Conservation (phyloP, 2,888 invertebrate genomes). For the Rhogogaster chlorosoma region DNA sequence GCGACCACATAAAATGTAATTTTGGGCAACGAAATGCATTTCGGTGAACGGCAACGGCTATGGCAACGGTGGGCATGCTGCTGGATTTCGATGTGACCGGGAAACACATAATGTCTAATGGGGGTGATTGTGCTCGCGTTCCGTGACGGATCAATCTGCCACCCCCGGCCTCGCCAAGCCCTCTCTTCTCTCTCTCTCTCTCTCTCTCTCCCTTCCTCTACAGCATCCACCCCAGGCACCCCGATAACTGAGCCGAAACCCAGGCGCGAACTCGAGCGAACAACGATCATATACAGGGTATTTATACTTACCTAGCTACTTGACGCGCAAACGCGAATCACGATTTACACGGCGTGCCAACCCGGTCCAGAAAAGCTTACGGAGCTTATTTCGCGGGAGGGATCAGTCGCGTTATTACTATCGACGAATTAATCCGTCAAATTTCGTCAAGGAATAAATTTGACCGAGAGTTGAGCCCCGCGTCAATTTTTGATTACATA, state of each 20-base stretch:
- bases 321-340: not conserved
- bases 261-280: conserved; percentile 69
- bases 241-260: conserved; percentile 64
- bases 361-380: not conserved
- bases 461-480: not conserved
- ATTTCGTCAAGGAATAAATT: not conserved
- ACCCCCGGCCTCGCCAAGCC: conserved; percentile 67
- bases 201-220: conserved; percentile 34
- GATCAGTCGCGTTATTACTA: not conserved
- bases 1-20: not conserved
- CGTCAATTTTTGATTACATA: conserved; percentile 9
- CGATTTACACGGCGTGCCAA: not conserved
- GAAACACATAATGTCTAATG: conserved; percentile 77
- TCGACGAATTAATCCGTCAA: not conserved
- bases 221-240: conserved; percentile 11
- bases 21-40: conserved; percentile 50
- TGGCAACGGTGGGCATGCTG: conserved; percentile 58
- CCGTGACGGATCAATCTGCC: conserved; percentile 78
- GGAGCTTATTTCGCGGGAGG: not conserved
- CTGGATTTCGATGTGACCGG: conserved; percentile 61
- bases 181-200: conserved; percentile 49
- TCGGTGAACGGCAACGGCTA: conserved; percentile 51
- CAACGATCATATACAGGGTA: conserved; percentile 41
- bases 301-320: conserved; percentile 33
- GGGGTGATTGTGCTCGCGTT: conserved; percentile 77